These are phyloP conservation scores for Diarsia brunnea DNA, from an alignment of 2,888 invertebrate species.

Conservation along the genomic window DNA sequence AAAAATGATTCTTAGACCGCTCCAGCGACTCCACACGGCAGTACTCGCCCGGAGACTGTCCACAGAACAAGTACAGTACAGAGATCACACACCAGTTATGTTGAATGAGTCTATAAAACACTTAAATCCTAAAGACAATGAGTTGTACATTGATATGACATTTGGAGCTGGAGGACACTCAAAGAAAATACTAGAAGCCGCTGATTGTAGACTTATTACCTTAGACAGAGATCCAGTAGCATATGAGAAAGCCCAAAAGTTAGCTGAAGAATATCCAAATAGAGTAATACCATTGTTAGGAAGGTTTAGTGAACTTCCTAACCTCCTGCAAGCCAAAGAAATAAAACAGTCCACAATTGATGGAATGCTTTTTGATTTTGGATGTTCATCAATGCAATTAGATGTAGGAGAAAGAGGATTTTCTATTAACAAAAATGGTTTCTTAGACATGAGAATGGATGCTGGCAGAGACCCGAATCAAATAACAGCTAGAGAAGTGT, in stretches of 20 bases:
- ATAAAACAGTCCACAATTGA: conserved; percentile 94
- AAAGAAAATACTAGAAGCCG: conserved; percentile 92
- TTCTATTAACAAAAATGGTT: conserved; percentile 95
- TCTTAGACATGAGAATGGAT: conserved; percentile 99
- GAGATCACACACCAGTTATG: conserved; percentile 94
- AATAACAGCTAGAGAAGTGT: conserved; percentile 96
- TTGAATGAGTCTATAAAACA: conserved; percentile 92
- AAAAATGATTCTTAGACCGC: conserved; percentile 78
- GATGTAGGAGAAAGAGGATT: conserved; percentile 96
- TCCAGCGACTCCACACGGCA: conserved; percentile 62
- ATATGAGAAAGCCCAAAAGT: conserved; percentile 91
- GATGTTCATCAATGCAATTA: conserved; percentile 99
- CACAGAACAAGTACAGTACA: conserved; percentile 76
- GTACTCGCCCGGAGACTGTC: conserved; percentile 68
- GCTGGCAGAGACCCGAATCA: conserved; percentile 92
- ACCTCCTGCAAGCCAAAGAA: conserved; percentile 90
- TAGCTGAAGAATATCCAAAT: conserved; percentile 93
- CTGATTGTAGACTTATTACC: conserved; percentile 93
- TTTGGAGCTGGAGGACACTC: conserved; percentile 99
- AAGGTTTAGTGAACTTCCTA: conserved; percentile 96
- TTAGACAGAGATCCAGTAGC: conserved; percentile 97
- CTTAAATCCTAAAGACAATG: conserved; percentile 91
- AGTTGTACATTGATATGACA: conserved; percentile 97
- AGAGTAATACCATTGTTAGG: conserved; percentile 95
- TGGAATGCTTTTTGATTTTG: conserved; percentile 97